Conservation (phyloP, 1,140 invertebrate species). For the Zaprionus inermis region DNA sequence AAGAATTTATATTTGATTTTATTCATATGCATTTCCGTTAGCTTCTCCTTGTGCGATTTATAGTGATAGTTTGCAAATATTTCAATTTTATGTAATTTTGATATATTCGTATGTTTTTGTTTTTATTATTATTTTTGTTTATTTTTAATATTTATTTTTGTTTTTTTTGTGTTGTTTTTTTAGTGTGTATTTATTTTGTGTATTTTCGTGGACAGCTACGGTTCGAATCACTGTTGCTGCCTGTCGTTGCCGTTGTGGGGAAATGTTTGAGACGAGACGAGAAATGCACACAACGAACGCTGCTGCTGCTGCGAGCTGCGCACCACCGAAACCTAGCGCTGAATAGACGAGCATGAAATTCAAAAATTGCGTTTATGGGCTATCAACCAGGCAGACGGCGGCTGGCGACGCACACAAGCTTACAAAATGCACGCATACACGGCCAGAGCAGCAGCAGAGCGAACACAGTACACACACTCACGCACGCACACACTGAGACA, state of each 20-base stretch:
- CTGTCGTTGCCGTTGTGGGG: conserved; percentile 47
- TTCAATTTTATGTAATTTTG: conserved; percentile 44
- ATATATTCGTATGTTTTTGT: conserved; percentile 36
- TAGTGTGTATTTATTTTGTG: conserved; percentile 6
- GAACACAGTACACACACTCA: conserved; percentile 5
- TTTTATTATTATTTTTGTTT: conserved; percentile 17
- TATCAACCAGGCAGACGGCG: conserved; percentile 59
- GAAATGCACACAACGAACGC: conserved; percentile 74
- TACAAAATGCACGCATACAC: conserved; percentile 38
- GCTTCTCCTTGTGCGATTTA: neutral
- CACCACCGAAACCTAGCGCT: conserved; percentile 84
- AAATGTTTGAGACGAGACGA: conserved; percentile 61
- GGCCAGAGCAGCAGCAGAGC: neutral
- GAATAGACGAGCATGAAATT: conserved; percentile 82
- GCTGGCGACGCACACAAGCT: conserved; percentile 40
- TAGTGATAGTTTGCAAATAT: conserved; percentile 17
- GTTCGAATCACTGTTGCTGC: conserved; percentile 39
- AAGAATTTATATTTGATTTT: conserved; percentile 37
- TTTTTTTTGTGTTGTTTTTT: conserved; percentile 17
- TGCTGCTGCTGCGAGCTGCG: conserved; percentile 80
- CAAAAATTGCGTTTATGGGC: conserved; percentile 82
- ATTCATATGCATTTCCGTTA: conserved; percentile 39
- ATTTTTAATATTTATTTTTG: conserved; percentile 25
- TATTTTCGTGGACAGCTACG: conserved; percentile 34
- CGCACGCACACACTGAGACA: conserved; percentile 26